phyloP scores from a whole-genome alignment of 2,113 vertebrate species.

The Chlamydotis undulata region DNA sequence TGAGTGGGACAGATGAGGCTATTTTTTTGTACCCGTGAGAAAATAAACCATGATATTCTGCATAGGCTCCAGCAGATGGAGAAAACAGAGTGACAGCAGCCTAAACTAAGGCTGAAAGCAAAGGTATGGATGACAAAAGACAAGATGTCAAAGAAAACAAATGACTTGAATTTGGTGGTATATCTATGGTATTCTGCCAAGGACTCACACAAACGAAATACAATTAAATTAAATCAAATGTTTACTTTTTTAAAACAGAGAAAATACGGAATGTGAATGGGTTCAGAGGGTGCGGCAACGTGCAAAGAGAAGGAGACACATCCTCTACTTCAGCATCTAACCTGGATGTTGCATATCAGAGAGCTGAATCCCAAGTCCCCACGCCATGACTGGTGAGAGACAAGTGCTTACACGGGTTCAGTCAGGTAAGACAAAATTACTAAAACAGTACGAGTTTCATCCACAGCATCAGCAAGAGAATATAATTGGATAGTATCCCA shows the following conservation, averaged over 20 bases:
- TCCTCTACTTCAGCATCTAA: not conserved
- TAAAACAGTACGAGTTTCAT: not conserved
- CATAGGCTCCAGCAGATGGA: not conserved
- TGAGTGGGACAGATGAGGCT: not conserved
- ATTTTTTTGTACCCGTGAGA: not conserved
- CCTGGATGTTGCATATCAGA: not conserved
- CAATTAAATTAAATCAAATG: not conserved
- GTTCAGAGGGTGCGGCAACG: not conserved
- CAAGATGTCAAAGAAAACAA: not conserved
- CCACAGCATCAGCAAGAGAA: not conserved
- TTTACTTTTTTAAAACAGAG: not conserved
- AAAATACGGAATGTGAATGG: not conserved
- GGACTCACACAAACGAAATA: not conserved
- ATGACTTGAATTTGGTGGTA: not conserved
- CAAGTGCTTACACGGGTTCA: not conserved
- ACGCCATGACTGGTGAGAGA: not conserved
- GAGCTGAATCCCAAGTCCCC: not conserved
- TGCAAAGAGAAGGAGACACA: not conserved
- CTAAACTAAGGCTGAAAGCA: not conserved
- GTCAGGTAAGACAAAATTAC: not conserved
- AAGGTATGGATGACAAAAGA: not conserved
- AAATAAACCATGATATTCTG: not conserved
- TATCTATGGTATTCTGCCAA: not conserved
- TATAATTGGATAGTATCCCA: not conserved
- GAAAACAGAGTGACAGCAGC: not conserved